Base-by-base conservation (phyloP, 2,888 invertebrate genomes). In the Cryptocephalus primarius region DNA sequence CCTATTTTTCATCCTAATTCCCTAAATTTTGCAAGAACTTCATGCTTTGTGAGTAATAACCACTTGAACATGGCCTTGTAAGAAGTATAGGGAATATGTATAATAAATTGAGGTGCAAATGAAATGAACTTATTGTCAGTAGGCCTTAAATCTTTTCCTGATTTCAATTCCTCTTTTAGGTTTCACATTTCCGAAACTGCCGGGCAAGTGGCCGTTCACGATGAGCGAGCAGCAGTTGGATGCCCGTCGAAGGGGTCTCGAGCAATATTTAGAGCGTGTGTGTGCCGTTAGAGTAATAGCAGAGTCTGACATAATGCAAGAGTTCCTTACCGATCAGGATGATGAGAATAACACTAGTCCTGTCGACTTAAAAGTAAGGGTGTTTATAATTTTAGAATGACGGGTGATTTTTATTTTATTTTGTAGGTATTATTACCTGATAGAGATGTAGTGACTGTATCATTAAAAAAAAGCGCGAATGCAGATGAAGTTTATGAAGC, bases 131-230 rank as follows among this genome's bases (percentile, higher is more conserved):
- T 6, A 22, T 6, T 22, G 2, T 22, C 22, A 22, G 22, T 22
- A n/a, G n/a, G n/a, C n/a, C n/a, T n/a, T 40, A 45, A 32, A 11
- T 40, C 8, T 12, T 22, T 42, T 12, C 22, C 4, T 11, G 10
- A 39, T 11, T 47, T 4, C 2, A 39, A 12, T 33, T 41, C 40
- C 36, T 38, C 49, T 64, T 60, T 6, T 61, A 78, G 80, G 90
- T 46, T 97, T 92, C 69, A 89, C 85, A 70, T 99, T 96, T 68
- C 99, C 99, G 0, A 95, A 95, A 72, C 71, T 99, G 58, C 99
- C 99, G 0, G 94, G 96, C 48, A 99, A 99, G 73, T 97, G 97
- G 93, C 94, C 95, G 46, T 97, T 99, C 69, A 85, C 86, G 67
- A 76, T 99, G 60, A 94, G 91, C 67, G 97, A 99, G 64, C 97